A percentile compares a stretch with the other conserved stretches of the same genome.
Evolutionary conservation across 2,113 vertebrate species (phyloP).

Genomic region (Poeciliopsis prolifica): DNA sequence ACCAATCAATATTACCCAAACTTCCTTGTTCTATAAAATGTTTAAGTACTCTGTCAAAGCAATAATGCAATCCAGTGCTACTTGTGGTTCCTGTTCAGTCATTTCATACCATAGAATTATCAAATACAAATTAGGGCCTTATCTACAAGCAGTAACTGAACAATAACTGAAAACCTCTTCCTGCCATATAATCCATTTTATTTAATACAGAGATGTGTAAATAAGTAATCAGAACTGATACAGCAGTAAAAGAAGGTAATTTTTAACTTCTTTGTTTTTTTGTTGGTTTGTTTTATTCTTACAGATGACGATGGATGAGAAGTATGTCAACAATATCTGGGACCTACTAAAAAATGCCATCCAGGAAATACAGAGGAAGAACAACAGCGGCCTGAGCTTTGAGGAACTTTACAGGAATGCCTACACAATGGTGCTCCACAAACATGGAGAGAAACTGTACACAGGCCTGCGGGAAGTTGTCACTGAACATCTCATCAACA

Average conservation of each 20-base stretch:
- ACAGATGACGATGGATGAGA: slow-evolving; percentile 99
- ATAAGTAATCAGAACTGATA: no score
- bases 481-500: slow-evolving; percentile 98
- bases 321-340: slow-evolving; percentile 99
- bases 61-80: neutral
- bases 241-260: neutral
- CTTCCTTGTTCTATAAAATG: no score
- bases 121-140: neutral
- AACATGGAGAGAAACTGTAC: slow-evolving; percentile 99
- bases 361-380: slow-evolving; percentile 99
- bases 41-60: neutral
- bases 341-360: slow-evolving; percentile 99
- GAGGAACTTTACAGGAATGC: slow-evolving; percentile 99
- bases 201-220: neutral
- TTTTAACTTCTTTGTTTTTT: neutral
- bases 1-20: no score
- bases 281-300: slow-evolving; percentile 43
- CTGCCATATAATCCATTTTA: neutral
- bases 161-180: neutral
- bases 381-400: slow-evolving; percentile 99
- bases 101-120: neutral
- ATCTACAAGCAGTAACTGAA: neutral
- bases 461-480: slow-evolving; percentile 98
- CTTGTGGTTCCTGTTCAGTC: neutral
- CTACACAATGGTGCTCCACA: slow-evolving; percentile 99